Evolutionary conservation across 2,113 vertebrate genomes (phyloP), one percentile per base, ranked within the genome.

Genomic region (Rhineura floridana): DNA sequence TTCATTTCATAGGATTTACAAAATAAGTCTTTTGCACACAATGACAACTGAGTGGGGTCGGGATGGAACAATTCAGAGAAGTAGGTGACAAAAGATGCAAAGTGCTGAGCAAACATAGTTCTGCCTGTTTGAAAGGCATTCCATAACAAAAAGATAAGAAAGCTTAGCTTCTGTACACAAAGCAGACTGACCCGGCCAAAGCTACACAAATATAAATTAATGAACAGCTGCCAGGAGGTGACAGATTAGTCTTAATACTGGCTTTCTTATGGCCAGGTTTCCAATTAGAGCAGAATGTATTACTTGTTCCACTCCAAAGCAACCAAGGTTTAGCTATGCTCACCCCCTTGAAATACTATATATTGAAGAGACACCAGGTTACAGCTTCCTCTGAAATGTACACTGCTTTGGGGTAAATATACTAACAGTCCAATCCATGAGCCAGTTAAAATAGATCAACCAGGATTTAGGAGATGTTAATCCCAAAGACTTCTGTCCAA

Each of bases 121-220:
- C 19, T 90, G 76, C 50, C 70, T 52, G 39, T 83, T 69, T 1
- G 0, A 75, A 76, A 90, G 33, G 8, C 77, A 72, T 87, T 90
- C 87, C 75, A 0, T 59, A 86, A 90, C 48, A 88, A 23, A 28
- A 86, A 55, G 73, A 91, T 50, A 90, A 52, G 70, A 67, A 91
- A 87, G 89, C 21, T 50, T 77, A 67, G 44, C 72, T 81, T 88
- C 67, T 84, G n/a, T 77, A 83, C 75, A 75, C 84, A 89, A 87
- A 90, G 87, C 7, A 85, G 50, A 62, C 44, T 65, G 55, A 89
- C 76, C 50, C 10, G 33, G 80, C 87, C 39, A 80, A 82, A 88
- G 80, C 48, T 86, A 85, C 72, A 82, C 52, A 46, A 63, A 75
- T 7, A 69, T 15, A 73, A 83, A 69, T 72, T 30, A 86, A 85